Evolutionary conservation across 2,113 vertebrate species (phyloP).

Genomic region (Bos javanicus): DNA sequence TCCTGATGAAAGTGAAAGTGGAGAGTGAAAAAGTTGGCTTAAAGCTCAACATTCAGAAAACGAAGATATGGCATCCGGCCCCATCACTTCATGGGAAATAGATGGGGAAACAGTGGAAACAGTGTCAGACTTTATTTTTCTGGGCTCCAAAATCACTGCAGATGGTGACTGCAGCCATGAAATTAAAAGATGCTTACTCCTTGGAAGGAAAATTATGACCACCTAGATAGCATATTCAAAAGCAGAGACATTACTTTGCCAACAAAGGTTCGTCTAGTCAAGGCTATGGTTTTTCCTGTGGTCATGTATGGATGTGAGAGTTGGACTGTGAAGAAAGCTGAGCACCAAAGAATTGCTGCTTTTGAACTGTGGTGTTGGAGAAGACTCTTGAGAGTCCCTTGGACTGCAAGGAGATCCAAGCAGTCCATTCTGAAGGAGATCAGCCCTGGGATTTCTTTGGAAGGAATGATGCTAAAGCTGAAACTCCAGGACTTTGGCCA

Average conservation of each 20-base stretch:
- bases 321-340: neutral
- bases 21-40: neutral
- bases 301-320: neutral
- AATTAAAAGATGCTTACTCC: neutral
- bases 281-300: neutral
- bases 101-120: neutral
- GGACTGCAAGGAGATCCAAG: neutral
- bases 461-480: neutral
- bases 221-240: neutral
- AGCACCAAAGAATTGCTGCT: accelerated
- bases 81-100: neutral
- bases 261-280: neutral
- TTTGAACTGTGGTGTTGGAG: neutral
- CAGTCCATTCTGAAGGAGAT: neutral
- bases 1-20: too few relatives aligned
- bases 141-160: neutral
- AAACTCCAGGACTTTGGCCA: neutral
- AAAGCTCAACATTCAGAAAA: neutral
- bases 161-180: neutral
- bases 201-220: neutral
- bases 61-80: neutral
- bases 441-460: neutral
- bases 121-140: neutral
- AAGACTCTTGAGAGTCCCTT: neutral
- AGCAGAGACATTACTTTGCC: neutral